Evolutionary conservation across 2,797 vertebrate species (phyloP).

Genomic region (Sphenodon punctatus): DNA sequence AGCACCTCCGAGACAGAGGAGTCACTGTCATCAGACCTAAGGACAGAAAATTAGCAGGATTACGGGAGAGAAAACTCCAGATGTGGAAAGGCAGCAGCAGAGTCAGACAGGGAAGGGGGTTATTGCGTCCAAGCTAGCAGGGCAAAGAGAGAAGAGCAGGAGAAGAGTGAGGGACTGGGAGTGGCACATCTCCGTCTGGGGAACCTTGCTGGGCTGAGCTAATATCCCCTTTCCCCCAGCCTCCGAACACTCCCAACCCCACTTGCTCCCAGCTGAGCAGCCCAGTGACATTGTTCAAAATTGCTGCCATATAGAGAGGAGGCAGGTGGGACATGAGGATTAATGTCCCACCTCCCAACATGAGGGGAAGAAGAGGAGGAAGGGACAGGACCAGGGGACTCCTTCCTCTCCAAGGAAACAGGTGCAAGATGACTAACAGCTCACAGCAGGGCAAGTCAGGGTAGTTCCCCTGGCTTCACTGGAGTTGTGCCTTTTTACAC

Average conservation of each 20-base stretch:
- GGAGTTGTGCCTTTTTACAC: not conserved
- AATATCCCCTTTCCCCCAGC: too few relatives aligned
- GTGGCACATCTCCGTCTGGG: too few relatives aligned
- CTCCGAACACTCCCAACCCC: too few relatives aligned
- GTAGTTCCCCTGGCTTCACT: not conserved
- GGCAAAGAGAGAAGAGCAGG: constrained; percentile 35
- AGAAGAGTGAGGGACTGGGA: too few relatives aligned
- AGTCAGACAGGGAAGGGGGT: constrained; percentile 63
- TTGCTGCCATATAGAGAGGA: too few relatives aligned
- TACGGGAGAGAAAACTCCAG: constrained; percentile 78
- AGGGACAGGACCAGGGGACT: not conserved
- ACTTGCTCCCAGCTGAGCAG: too few relatives aligned
- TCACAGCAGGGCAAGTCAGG: not conserved
- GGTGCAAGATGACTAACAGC: not conserved
- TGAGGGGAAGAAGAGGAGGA: constrained; percentile 12
- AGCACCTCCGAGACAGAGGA: constrained; percentile 99
- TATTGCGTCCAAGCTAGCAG: constrained; percentile 66
- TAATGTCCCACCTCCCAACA: too few relatives aligned
- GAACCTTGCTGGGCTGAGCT: too few relatives aligned
- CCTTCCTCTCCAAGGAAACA: not conserved
- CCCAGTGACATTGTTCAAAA: too few relatives aligned
- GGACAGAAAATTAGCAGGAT: constrained; percentile 95
- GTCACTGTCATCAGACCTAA: constrained; percentile 99
- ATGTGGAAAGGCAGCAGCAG: constrained; percentile 45
- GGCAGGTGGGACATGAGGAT: too few relatives aligned